Evolutionary conservation across 2,113 vertebrate species (phyloP), one percentile per base, ranked within the genome.

Genomic region (Galemys pyrenaicus): DNA sequence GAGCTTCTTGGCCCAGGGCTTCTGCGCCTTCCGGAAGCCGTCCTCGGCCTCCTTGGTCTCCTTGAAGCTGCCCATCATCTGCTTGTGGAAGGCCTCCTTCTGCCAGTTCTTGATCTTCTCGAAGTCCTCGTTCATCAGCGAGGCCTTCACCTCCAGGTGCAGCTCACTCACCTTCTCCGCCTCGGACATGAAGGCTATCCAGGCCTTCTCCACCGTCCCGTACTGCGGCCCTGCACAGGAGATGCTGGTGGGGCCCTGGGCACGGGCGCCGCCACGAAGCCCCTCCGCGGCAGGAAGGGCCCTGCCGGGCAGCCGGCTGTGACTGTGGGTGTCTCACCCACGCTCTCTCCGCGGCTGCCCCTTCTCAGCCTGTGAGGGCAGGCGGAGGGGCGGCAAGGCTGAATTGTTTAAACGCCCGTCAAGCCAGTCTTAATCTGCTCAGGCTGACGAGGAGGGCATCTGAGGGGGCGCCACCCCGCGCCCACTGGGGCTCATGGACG

Each of bases 41-140:
- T 99, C 99, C 12, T 99, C 99, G 0, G 99, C 99, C 97, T 99
- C 99, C 95, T 99, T 99, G 17, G 99, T 99, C 98, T 99, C 99
- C 97, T 99, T 99, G 96, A 99, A 99, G 97, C 99, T 99, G 3
- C 99, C 99, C 64, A 99, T 99, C 99, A 99, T 99, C 98, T 99
- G 99, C 94, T 99, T 99, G 98, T 99, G 99, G 96, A 99, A 99
- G 91, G 99, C 98, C 39, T 99, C 99, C 95, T 99, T 99, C 98
- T 99, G 99, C 99, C 99, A 99, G 98, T 99, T 99, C 98, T 99
- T 99, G 97, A 99, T 98, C 98, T 99, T 99, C 98, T 99, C 99
- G n/a, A 99, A 99, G 98, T 99, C 99, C 93, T 99, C 99, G 22
- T 98, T 98, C 99, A 99, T 99, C 96, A 99, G 97, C 0, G 98